Evolutionary conservation across 92 coral and sea anemone species (phyloP), one percentile per base, ranked within the genome.

Genomic region (Parazoanthus atlanticus): DNA sequence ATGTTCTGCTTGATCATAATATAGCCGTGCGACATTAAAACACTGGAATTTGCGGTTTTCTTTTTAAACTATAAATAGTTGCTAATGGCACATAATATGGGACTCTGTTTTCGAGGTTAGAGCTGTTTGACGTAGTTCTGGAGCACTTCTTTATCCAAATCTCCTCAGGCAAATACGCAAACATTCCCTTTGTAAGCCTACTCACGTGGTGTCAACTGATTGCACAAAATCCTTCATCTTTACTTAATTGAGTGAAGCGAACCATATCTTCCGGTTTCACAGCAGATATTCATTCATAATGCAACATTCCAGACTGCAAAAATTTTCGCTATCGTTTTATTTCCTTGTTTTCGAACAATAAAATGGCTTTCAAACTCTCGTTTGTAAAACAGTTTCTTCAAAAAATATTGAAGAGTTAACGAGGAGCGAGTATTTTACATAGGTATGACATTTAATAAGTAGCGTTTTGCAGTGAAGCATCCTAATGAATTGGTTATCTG

Each of bases 221-320:
- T 84, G 87, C 76, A 40, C 46, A 28, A 41, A 84, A 84, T 84
- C 87, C 67, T 84, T 70, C 87, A 84, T 84, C 78, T 84, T 84
- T 84, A 84, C 78, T 84, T 84, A 84, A 84, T 84, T 84, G 87
- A 84, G 78, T 84, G 87, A 84, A 84, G 76, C 87, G 66, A 84
- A 84, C 78, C 87, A 47, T 84, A 71, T 84, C 77, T 84, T 84
- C 30, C 87, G 33, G 40, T 84, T 84, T 84, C 87, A 28, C 25
- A 29, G 78, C 15, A 84, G 30, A 84, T 80, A 52, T 70, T 84
- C 43, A 70, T 84, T 23, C 31, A 69, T 84, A 46, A 84, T 83
- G 75, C 65, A 43, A 15, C 87, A 84, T 84, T 84, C 67, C 87
- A 43, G 76, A 7, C 21, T 25, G 40, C 61, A 28, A 41, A 71